Percentiles rank a stretch among this genome's conserved stretches.
Conservation (phyloP, 1,140 invertebrate genomes). For the Drosophila prosaltans region DNA sequence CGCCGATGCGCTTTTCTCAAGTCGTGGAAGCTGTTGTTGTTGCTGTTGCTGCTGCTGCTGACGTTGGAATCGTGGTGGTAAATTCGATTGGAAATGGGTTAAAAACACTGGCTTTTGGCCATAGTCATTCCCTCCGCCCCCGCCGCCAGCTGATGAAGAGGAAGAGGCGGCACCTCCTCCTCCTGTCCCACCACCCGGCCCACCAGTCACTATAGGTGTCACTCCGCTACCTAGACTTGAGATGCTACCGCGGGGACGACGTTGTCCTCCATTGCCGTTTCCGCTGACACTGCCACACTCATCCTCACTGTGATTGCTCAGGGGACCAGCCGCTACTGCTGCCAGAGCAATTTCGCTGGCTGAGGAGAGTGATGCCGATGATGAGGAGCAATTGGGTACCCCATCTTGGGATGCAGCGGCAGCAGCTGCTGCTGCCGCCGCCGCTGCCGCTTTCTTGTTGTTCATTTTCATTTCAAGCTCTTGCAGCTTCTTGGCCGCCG, state of each 20-base stretch:
- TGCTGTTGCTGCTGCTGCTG: slow-evolving; percentile 85
- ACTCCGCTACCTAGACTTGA: slow-evolving; percentile 43
- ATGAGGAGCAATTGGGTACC: neutral
- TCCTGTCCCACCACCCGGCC: slow-evolving; percentile 18
- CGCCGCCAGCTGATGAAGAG: slow-evolving; percentile 4
- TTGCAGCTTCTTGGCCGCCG: slow-evolving; percentile 87
- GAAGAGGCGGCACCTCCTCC: slow-evolving; percentile 21
- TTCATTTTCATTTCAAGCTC: slow-evolving; percentile 87
- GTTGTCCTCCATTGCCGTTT: slow-evolving; percentile 54
- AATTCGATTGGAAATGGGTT: slow-evolving; percentile 90
- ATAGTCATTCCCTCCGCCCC: slow-evolving; percentile 47
- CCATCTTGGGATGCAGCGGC: neutral
- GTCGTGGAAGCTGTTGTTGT: slow-evolving; percentile 60
- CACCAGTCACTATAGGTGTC: slow-evolving; percentile 17
- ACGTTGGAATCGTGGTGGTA: slow-evolving; percentile 93
- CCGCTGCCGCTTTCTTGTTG: slow-evolving; percentile 84
- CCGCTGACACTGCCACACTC: slow-evolving; percentile 51
- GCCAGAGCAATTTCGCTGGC: slow-evolving; percentile 5
- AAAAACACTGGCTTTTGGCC: slow-evolving; percentile 85
- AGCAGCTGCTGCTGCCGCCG: slow-evolving; percentile 14
- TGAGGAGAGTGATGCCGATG: slow-evolving; percentile 1
- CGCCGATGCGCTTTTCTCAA: slow-evolving; percentile 83
- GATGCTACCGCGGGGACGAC: slow-evolving; percentile 65
- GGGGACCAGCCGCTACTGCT: neutral
- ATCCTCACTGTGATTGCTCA: slow-evolving; percentile 8